Evolutionary conservation across 2,113 vertebrate species (phyloP), one percentile per base, ranked within the genome.

Genomic region (Caranx melampygus): DNA sequence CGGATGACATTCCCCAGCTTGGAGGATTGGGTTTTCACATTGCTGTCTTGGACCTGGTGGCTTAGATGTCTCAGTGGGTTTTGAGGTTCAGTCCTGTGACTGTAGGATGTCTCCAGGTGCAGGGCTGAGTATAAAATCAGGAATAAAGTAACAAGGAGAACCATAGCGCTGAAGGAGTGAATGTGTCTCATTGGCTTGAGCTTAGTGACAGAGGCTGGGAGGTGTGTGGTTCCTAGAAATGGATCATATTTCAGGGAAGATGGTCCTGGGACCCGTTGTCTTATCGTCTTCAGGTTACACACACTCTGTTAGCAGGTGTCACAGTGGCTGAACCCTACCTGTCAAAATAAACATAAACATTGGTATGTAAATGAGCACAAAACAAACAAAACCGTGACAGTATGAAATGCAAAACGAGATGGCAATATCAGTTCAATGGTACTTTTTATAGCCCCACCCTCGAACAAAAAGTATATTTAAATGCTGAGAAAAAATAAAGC

Each of bases 51-150:
- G 55, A 40, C 47, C 14, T 21, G 31, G 4, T n/a, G 2, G 8
- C 0, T 10, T 8, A 3, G 9, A 0, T 0, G 42, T 51, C 5
- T 33, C 9, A 7, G 14, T 1, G 9, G 2, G 2, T 35, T 67
- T 35, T 58, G 70, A 0, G 1, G 9, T n/a, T 9, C 2, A 0
- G 11, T 3, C 11, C 5, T 76, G 72, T 7, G 66, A 15, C 51
- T n/a, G 59, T 21, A 20, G 18, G 34, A 20, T 1, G 1, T 64
- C 18, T 89, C 64, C 0, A 85, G 57, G 18, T 63, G 76, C 0
- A 92, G 13, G 1, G 52, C 78, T 0, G 89, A 83, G 75, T 91
- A 93, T 20, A 94, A 54, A 3, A 93, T 15, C 2, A 92, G 18
- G 9, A 91, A 26, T 1, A 91, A n/a, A 10, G 83, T 61, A 55